Conservation (phyloP, 2,888 invertebrate species). For the Pteria penguin region DNA sequence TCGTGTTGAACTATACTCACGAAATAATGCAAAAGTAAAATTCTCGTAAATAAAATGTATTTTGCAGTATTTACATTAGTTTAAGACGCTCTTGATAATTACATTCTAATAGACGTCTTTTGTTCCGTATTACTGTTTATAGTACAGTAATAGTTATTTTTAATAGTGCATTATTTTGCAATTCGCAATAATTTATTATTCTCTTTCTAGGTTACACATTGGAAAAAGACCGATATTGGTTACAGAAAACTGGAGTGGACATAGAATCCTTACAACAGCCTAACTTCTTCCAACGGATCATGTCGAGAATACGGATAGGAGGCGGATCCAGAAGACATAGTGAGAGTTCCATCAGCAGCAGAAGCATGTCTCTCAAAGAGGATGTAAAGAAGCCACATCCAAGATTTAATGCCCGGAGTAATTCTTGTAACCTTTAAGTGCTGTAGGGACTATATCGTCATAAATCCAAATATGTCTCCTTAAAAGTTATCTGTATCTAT, state of each 20-base stretch:
- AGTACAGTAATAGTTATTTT: not conserved
- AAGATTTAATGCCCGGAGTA: slow-evolving; percentile 9
- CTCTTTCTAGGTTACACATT: slow-evolving; percentile 31
- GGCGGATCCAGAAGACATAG: not conserved
- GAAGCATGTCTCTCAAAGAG: not conserved
- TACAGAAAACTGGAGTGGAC: slow-evolving; percentile 38
- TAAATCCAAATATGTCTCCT: too few relatives aligned
- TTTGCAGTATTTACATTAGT: too few relatives aligned
- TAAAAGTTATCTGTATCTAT: too few relatives aligned
- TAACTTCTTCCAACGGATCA: slow-evolving; percentile 38
- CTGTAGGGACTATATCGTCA: too few relatives aligned
- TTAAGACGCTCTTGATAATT: too few relatives aligned
- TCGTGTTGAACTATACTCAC: too few relatives aligned
- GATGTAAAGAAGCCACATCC: slow-evolving; percentile 9
- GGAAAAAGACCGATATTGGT: slow-evolving; percentile 36
- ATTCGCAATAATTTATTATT: not conserved
- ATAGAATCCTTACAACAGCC: slow-evolving; percentile 31
- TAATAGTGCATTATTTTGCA: not conserved
- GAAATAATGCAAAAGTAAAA: too few relatives aligned
- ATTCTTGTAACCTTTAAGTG: slow-evolving; percentile 23
- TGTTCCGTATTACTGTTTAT: not conserved
- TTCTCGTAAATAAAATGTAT: too few relatives aligned
- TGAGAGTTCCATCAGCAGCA: not conserved
- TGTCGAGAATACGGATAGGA: slow-evolving; percentile 21
- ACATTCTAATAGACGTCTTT: too few relatives aligned